Evolutionary conservation across 1,140 invertebrate genomes (phyloP).

Genomic region (Drosophila murphyi): DNA sequence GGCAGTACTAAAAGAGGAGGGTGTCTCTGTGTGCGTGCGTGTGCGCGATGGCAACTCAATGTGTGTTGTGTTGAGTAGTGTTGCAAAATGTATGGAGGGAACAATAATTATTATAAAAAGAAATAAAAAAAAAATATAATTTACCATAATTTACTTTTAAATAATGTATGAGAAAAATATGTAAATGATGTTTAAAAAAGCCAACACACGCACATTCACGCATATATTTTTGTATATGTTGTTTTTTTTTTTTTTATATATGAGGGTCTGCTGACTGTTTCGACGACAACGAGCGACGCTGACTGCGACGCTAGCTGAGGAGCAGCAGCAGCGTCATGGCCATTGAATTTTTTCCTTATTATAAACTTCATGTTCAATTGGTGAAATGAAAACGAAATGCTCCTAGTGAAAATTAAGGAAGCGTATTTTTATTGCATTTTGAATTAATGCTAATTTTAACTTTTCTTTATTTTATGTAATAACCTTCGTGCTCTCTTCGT

Average conservation of each 20-base stretch:
- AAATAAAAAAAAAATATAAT: conserved; percentile 61
- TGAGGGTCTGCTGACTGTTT: conserved; percentile 65
- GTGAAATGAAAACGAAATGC: conserved; percentile 64
- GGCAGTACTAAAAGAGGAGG: conserved; percentile 73
- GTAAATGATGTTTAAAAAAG: conserved; percentile 45
- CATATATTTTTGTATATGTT: conserved; percentile 8
- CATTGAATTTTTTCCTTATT: conserved; percentile 78
- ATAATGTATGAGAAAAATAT: conserved; percentile 49
- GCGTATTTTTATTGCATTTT: conserved; percentile 38
- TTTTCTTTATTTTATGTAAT: conserved; percentile 46
- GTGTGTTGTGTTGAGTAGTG: conserved; percentile 34
- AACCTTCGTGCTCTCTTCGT: conserved; percentile 1
- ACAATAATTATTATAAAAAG: conserved; percentile 61
- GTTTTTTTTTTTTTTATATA: too few relatives aligned
- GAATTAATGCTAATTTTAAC: conserved; percentile 47
- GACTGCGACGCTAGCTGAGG: conserved; percentile 31
- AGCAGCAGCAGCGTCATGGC: conserved; percentile 84
- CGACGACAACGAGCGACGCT: conserved; percentile 52
- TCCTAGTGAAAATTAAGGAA: conserved; percentile 57
- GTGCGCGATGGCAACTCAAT: conserved; percentile 35
- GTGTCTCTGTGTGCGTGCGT: conserved; percentile 51
- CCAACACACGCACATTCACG: background rate
- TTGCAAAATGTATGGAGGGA: conserved; percentile 59
- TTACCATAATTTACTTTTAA: conserved; percentile 70
- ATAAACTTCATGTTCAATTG: conserved; percentile 48